Evolutionary conservation across 2,797 vertebrate species (phyloP), one percentile per base, ranked within the genome.

Genomic region (Synaphobranchus kaupii): DNA sequence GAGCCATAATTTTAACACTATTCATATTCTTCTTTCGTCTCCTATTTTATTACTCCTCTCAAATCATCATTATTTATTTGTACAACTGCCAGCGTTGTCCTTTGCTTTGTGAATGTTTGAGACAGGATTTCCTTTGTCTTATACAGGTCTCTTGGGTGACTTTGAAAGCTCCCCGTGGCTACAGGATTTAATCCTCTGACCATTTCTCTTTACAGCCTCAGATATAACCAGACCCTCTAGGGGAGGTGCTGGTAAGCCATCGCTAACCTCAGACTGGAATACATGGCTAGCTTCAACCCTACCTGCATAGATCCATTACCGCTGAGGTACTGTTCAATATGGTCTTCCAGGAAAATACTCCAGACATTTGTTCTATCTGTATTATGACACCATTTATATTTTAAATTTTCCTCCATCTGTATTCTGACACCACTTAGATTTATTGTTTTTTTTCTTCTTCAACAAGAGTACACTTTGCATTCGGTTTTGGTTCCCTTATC

Each of bases 151-250:
- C 60, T 58, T 82, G 84, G 66, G 84, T 52, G 71, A 48, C 58
- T 85, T 73, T 83, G 84, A 88, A 88, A 85, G 84, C 84, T 63
- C 80, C 84, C 48, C 83, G 84, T 81, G 84, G 84, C 60, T 52
- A 83, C 76, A 82, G 25, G 34, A 44, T 71, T 78, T 54, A 90
- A 66, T 73, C 87, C 60, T 52, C 50, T 66, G 83, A 13, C 44
- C 87, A 50, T 86, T 88, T 87, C 39, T 85, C 89, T 87, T 84
- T 39, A 47, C 63, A 78, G 86, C 80, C 85, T 85, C 81, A 87
- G 89, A 87, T 84, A 82, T 68, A 85, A 73, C 86, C 87, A 84
- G 87, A 87, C 81, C 47, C 1, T 68, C 9, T 54, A 25, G 66
- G 81, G 82, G 83, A 17, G 10, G 1, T 10, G 31, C 73, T 81